Base-by-base conservation (phyloP, 1,140 invertebrate genomes). In the Subanguina moxae region DNA sequence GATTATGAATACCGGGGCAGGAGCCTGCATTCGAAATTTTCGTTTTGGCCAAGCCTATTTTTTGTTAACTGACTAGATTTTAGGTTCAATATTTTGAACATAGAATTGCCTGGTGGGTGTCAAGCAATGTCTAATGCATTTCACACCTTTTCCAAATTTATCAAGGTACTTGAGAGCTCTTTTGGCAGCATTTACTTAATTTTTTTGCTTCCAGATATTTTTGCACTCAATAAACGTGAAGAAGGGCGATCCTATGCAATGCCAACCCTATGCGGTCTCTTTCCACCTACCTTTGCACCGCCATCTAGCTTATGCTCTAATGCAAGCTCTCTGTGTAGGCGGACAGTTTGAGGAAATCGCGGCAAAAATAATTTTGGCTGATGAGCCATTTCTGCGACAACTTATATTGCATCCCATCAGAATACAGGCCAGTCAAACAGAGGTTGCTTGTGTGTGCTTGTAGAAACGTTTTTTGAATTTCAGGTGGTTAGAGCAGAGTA, bases 281-380 rank as follows among this genome's bases (percentile, higher is more conserved):
- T 64, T 58, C 27, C 62, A 64, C 19, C 61, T 64, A 62, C 62
- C 62, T n/a, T 19, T 64, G 21, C 62, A 64, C 42, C 62, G 62
- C 1, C 62, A 64, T 19, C 15, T 64, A n/a, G 19, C 42, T n/a
- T n/a, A n/a, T 21, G 42, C 57, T 19, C 25, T 64, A 7, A 19
- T 25, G 42, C 62, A 21, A 8, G 17, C 62, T 15, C 32, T 64
- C 3, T 5, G 17, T 25, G 25, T 64, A 8, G 57, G 25, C 25
- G 62, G 56, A 62, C 23, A 64, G 3, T 64, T 58, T 19, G 57
- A 3, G 1, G 38, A 64, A 61, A 23, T 64, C 23, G 57, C 45
- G 62, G 56, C 43, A 1, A 48, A 27, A n/a, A 19, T 15, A 3
- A n/a, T 64, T 19, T 19, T 38, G 38, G 1, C 17, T 5, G 62